Evolutionary conservation across 2,113 vertebrate species (phyloP).

Genomic region (Choloepus hoffmanni): DNA sequence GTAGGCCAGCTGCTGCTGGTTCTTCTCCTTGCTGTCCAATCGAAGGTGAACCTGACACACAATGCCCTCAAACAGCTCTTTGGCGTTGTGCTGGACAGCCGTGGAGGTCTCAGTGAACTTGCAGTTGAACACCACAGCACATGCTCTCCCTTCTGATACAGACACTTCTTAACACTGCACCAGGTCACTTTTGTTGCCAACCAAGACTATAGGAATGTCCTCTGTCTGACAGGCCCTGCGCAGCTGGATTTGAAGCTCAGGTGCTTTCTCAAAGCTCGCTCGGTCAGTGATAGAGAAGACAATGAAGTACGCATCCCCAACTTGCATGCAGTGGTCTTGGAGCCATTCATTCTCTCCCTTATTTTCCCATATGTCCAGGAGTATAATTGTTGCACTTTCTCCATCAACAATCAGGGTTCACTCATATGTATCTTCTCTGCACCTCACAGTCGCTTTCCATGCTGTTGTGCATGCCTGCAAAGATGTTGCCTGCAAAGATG

Average conservation of each 20-base stretch:
- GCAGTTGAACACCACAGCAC: constrained; percentile 96
- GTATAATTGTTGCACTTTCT: constrained; percentile 91
- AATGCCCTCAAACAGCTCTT: constrained; percentile 94
- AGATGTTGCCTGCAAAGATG: constrained; percentile 96
- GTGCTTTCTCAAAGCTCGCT: constrained; percentile 94
- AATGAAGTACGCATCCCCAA: constrained; percentile 95
- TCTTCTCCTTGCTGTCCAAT: constrained; percentile 93
- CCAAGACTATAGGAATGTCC: constrained; percentile 96
- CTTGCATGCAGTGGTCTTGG: constrained; percentile 92
- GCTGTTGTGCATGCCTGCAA: constrained; percentile 94
- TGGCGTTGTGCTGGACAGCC: constrained; percentile 96
- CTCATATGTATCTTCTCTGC: constrained; percentile 93
- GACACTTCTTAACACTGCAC: constrained; percentile 97
- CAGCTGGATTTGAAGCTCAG: constrained; percentile 94
- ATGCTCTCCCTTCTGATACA: constrained; percentile 93
- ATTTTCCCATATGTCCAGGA: constrained; percentile 95
- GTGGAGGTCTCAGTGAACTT: constrained; percentile 98
- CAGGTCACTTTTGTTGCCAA: constrained; percentile 98
- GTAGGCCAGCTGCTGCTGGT: constrained; percentile 87
- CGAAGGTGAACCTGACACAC: constrained; percentile 95
- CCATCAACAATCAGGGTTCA: constrained; percentile 94
- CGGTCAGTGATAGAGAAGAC: constrained; percentile 98
- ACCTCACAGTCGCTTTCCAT: constrained; percentile 94
- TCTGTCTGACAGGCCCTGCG: constrained; percentile 93
- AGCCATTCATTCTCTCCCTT: constrained; percentile 91